A percentile compares a stretch with the other conserved stretches of the same genome.
phyloP scores from a whole-genome alignment of 2,888 invertebrate species.

The Digitonthophagus gazella region DNA sequence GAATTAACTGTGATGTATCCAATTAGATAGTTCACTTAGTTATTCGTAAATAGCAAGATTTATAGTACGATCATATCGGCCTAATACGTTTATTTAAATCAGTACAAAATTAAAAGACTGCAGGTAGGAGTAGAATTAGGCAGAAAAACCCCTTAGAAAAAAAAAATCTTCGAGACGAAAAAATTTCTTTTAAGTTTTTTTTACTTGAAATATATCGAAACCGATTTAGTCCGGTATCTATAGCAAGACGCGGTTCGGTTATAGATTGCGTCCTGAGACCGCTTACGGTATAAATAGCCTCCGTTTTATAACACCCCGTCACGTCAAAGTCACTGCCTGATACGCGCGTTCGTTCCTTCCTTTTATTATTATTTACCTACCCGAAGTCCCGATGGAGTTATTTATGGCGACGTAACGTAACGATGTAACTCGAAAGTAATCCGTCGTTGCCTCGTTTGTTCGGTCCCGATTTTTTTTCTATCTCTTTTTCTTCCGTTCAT shows the following conservation, averaged over 20 bases:
- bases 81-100: conserved; percentile 37
- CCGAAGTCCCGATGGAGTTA: neutral
- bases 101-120: conserved; percentile 43
- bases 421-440: neutral
- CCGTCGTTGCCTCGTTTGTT: conserved; percentile 4
- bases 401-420: conserved; percentile 1
- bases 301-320: conserved; percentile 32
- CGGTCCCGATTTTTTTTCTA: conserved; percentile 22
- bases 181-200: neutral
- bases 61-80: conserved; percentile 14
- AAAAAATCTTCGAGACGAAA: neutral
- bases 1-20: conserved; percentile 38
- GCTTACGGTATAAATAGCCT: conserved; percentile 15
- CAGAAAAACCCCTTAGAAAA: neutral
- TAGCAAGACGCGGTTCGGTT: neutral
- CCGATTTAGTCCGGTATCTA: neutral
- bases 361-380: neutral
- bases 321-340: conserved; percentile 36
- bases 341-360: conserved; percentile 29
- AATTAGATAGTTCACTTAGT: conserved; percentile 31
- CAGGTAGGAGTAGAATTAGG: conserved; percentile 7
- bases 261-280: neutral
- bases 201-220: conserved; percentile 2
- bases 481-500: conserved; percentile 37
- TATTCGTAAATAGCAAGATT: conserved; percentile 6